Evolutionary conservation across 2,888 invertebrate species (phyloP).

Genomic region (Galeopsomyia nigrocyanea): DNA sequence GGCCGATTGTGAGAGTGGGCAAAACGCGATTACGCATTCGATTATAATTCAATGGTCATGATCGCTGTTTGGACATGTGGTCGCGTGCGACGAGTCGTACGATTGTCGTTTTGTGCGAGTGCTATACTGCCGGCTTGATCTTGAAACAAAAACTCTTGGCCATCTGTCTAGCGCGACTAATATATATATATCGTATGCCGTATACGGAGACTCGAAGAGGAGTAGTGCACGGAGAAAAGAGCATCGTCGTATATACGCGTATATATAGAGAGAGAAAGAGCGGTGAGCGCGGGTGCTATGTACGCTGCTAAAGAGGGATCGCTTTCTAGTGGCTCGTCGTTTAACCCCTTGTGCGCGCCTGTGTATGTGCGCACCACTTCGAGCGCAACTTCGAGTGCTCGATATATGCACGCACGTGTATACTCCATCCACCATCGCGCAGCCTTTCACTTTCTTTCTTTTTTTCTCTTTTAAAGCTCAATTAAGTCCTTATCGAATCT

Average conservation of each 20-base stretch:
- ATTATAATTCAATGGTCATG: conserved; percentile 34
- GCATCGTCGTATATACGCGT: conserved; percentile 38
- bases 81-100: conserved; percentile 54
- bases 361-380: conserved; percentile 14
- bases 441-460: conserved; percentile 15
- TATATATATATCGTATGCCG: too few relatives aligned
- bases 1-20: neutral
- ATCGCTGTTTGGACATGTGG: conserved; percentile 64
- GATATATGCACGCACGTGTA: neutral
- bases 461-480: conserved; percentile 13
- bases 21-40: conserved; percentile 23
- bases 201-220: too few relatives aligned
- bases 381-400: conserved; percentile 38
- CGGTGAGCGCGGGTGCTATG: conserved; percentile 48
- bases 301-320: conserved; percentile 54
- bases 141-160: conserved; percentile 67
- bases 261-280: conserved; percentile 59
- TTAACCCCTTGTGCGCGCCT: conserved; percentile 58
- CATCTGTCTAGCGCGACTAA: conserved; percentile 62
- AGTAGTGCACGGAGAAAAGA: too few relatives aligned
- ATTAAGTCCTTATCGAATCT: conserved; percentile 34
- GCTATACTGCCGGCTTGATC: conserved; percentile 62
- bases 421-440: neutral
- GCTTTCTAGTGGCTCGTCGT: conserved; percentile 67
- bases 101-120: conserved; percentile 66